phyloP scores from a whole-genome alignment of 37 sponge, comb jelly and placozoan genomes.

The Agelas oroides region DNA sequence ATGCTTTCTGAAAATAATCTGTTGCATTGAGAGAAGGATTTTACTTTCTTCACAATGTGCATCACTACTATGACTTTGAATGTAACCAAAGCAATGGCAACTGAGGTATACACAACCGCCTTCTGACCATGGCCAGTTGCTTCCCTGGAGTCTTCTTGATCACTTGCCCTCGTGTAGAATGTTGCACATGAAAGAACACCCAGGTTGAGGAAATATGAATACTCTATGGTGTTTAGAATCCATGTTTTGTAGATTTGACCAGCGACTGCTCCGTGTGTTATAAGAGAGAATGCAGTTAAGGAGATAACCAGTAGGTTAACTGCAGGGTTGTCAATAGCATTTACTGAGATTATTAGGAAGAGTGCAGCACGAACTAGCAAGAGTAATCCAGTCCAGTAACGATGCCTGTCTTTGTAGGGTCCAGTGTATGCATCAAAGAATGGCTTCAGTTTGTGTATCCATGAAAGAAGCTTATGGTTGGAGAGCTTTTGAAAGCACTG shows the following conservation, averaged over 20 bases:
- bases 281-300: background rate
- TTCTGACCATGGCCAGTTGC: no score
- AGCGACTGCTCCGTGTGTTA: background rate
- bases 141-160: no score
- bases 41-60: no score
- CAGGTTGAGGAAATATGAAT: slow-evolving; percentile 22
- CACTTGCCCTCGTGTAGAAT: background rate
- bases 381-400: slow-evolving; percentile 24
- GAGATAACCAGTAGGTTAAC: background rate
- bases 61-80: no score
- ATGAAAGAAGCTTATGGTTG: background rate
- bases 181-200: background rate
- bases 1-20: no score
- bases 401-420: slow-evolving; percentile 4
- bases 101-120: no score
- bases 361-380: slow-evolving; percentile 11
- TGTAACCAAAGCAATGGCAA: no score
- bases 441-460: slow-evolving; percentile 19
- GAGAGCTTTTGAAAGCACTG: slow-evolving; percentile 9
- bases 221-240: slow-evolving; percentile 23
- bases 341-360: slow-evolving; percentile 4
- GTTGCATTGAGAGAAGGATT: no score
- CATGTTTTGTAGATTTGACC: slow-evolving; percentile 33
- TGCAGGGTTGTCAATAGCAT: background rate
- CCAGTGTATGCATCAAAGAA: slow-evolving; percentile 18